A percentile compares a stretch with the other conserved stretches of the same genome.
phyloP scores from a whole-genome alignment of 1,140 invertebrate species.

The Drosophila ficusphila region DNA sequence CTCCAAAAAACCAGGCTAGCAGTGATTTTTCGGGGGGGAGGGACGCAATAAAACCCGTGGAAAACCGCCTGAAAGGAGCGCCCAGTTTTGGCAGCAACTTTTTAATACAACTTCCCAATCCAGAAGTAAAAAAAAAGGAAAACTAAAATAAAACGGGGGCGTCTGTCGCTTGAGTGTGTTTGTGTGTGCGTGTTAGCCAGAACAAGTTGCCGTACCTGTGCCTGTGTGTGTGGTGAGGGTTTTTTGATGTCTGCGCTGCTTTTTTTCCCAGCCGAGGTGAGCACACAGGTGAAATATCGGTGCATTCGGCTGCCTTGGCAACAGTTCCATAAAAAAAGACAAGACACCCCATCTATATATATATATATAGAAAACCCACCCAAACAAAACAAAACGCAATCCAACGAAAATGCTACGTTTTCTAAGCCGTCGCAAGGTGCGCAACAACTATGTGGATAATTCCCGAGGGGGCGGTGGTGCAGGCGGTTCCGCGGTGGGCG shows the following conservation, averaged over 20 bases:
- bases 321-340: conserved; percentile 34
- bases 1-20: conserved; percentile 53
- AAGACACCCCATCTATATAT: background rate
- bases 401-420: conserved; percentile 91
- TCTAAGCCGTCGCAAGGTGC: conserved; percentile 91
- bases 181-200: conserved; percentile 49
- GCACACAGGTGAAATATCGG: conserved; percentile 80
- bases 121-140: conserved; percentile 12
- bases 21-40: conserved; percentile 28
- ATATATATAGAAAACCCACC: conserved; percentile 6
- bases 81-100: conserved; percentile 47
- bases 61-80: conserved; percentile 52
- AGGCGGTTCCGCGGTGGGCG: conserved; percentile 47
- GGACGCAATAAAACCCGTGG: conserved; percentile 35
- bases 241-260: conserved; percentile 74
- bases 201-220: conserved; percentile 62
- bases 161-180: conserved; percentile 16
- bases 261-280: conserved; percentile 70
- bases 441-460: conserved; percentile 86
- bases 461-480: conserved; percentile 82
- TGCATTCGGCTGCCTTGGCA: conserved; percentile 71
- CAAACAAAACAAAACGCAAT: conserved; percentile 11
- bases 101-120: conserved; percentile 37
- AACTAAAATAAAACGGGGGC: conserved; percentile 60
- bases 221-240: conserved; percentile 51